Evolutionary conservation across 2,113 vertebrate genomes (phyloP).

Genomic region (Sinocyclocheilus maitianheensis): DNA sequence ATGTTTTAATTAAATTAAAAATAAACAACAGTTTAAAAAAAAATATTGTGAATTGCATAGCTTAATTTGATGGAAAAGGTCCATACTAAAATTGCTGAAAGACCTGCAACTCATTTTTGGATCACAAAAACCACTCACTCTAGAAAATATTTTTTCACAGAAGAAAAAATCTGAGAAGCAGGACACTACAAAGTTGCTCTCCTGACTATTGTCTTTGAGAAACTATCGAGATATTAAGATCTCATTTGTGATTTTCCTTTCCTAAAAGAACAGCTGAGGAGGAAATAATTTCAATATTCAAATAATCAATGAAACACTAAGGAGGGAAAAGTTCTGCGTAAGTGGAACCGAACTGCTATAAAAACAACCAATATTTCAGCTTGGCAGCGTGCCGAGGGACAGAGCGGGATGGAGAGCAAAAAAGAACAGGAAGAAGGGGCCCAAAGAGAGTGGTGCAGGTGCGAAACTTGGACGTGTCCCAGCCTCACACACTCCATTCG

Average conservation of each 20-base stretch:
- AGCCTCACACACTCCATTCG: constrained; percentile 44
- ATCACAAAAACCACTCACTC: neutral
- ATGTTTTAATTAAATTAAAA: too few relatives aligned
- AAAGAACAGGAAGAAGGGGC: constrained; percentile 42
- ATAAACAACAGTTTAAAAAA: too few relatives aligned
- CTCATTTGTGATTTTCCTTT: neutral
- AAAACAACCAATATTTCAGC: constrained; percentile 55
- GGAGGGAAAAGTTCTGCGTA: constrained; percentile 52
- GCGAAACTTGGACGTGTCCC: constrained; percentile 50
- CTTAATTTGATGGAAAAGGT: too few relatives aligned
- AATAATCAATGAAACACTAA: constrained; percentile 46
- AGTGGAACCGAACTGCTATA: constrained; percentile 57
- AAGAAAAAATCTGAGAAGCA: too few relatives aligned
- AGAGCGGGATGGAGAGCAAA: constrained; percentile 24
- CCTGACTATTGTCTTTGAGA: neutral
- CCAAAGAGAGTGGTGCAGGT: constrained; percentile 60
- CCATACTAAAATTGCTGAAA: neutral
- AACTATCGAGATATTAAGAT: neutral
- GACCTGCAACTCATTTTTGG: neutral
- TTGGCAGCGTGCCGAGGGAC: constrained; percentile 47
- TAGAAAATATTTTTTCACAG: neutral
- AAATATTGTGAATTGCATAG: neutral
- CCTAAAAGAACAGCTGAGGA: neutral
- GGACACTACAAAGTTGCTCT: neutral
- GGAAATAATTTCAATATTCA: constrained; percentile 12